phyloP scores from a whole-genome alignment of 2,888 invertebrate species.

The Epinotia ramella region DNA sequence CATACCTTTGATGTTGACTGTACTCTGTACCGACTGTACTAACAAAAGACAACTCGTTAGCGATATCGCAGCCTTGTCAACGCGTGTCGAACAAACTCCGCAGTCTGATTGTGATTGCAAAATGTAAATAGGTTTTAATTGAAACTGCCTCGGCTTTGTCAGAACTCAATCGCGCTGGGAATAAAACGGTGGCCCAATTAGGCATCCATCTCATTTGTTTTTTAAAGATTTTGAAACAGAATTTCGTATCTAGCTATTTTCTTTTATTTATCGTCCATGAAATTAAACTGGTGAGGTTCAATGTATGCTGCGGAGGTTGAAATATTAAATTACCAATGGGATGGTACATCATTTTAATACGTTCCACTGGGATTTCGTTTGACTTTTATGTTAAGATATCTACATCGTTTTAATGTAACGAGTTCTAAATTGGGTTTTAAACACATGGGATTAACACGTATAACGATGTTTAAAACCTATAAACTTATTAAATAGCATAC shows the following conservation, averaged over 20 bases:
- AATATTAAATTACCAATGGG: background rate
- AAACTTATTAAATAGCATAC: too few species aligned
- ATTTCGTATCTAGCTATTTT: constrained; percentile 2
- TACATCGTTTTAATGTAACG: background rate
- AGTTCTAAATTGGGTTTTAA: too few species aligned
- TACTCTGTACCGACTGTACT: background rate
- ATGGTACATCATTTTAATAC: background rate
- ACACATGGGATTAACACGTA: background rate
- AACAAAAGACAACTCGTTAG: background rate
- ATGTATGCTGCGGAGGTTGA: background rate
- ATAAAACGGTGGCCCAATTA: constrained; percentile 8
- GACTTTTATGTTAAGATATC: too few species aligned
- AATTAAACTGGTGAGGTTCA: constrained; percentile 12
- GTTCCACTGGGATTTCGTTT: background rate
- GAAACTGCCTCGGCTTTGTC: constrained; percentile 2
- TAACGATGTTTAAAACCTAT: too few species aligned
- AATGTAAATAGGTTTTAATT: constrained; percentile 34
- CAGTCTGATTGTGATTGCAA: constrained; percentile 21
- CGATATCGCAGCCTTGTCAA: background rate
- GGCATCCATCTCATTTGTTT: constrained; percentile 4
- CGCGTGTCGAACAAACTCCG: constrained; percentile 13
- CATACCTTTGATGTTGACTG: background rate
- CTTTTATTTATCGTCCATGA: constrained; percentile 8
- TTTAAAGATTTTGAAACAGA: constrained; percentile 18
- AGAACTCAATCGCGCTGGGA: background rate